Percentiles rank a stretch among this genome's conserved stretches.
phyloP scores from a whole-genome alignment of 2,797 vertebrate species.

The Poecilia wingei region DNA sequence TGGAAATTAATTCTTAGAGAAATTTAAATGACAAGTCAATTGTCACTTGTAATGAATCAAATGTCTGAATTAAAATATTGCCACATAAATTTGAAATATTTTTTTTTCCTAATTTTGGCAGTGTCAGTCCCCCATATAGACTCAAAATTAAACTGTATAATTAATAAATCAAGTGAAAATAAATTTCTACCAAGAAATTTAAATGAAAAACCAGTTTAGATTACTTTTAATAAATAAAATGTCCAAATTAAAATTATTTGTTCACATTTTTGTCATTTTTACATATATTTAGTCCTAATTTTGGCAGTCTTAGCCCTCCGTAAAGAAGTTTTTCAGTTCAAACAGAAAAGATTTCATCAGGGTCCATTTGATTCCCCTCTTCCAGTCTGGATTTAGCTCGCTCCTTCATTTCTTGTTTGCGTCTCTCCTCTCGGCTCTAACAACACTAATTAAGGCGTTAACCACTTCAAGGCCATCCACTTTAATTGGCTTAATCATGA shows the following conservation, averaged over 20 bases:
- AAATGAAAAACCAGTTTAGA: not conserved
- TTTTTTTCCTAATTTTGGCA: not conserved
- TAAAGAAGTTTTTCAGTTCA: conserved; percentile 16
- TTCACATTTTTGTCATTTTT: not conserved
- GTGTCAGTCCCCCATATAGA: not conserved
- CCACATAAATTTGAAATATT: not conserved
- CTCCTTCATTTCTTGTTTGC: conserved; percentile 51
- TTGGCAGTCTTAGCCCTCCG: not conserved
- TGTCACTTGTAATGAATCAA: not conserved
- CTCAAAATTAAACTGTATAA: not conserved
- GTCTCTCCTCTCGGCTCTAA: conserved; percentile 60
- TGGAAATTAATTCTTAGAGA: not conserved
- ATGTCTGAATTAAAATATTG: not conserved
- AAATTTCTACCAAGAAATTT: not conserved
- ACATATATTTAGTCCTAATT: not conserved
- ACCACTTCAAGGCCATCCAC: conserved; percentile 68
- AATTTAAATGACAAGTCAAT: not conserved
- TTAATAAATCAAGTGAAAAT: not conserved
- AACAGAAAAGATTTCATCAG: conserved; percentile 21
- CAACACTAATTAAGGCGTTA: conserved; percentile 81
- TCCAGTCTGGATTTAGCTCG: conserved; percentile 46
- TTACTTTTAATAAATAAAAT: not conserved
- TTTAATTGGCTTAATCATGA: conserved; percentile 70
- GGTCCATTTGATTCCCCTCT: conserved; percentile 32
- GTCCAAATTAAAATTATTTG: not conserved